A percentile compares a stretch with the other conserved stretches of the same genome.
Conservation (phyloP, 2,113 vertebrate genomes). For the Petrocephalus microphthalmus region DNA sequence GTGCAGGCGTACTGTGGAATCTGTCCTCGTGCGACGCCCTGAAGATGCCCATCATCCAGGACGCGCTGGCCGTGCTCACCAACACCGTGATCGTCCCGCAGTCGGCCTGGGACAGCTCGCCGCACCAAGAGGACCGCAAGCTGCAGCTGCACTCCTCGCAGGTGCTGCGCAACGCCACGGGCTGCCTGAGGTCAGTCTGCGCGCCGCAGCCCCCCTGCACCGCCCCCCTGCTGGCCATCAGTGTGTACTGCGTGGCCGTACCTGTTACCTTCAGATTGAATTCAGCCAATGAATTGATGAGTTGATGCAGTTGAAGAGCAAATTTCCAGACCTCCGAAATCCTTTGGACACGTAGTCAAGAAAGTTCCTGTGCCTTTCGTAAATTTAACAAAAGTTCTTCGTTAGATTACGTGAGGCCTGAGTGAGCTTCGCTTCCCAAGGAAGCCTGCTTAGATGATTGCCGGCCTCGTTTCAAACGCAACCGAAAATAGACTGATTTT, state of each 20-base stretch:
- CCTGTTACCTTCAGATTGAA: background rate
- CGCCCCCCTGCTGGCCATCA: background rate
- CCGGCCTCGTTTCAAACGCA: background rate
- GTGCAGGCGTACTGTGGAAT: constrained; percentile 91
- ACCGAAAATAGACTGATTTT: background rate
- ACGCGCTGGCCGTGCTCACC: constrained; percentile 91
- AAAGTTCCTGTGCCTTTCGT: background rate
- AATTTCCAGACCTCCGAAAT: background rate
- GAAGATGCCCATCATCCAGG: constrained; percentile 99
- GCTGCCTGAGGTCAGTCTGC: constrained; percentile 85
- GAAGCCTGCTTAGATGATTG: background rate
- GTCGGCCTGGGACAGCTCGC: constrained; percentile 91
- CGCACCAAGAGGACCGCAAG: constrained; percentile 90
- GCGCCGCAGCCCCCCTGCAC: background rate
- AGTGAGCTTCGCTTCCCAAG: background rate
- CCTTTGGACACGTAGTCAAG: background rate
- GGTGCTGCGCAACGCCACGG: constrained; percentile 97
- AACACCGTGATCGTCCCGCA: constrained; percentile 96
- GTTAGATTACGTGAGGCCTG: background rate
- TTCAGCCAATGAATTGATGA: background rate
- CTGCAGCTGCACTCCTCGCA: constrained; percentile 94
- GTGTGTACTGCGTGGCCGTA: background rate
- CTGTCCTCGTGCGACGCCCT: constrained; percentile 95
- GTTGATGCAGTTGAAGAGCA: background rate
- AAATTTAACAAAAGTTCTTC: background rate